Percentiles rank a stretch among this genome's conserved stretches.
Conservation (phyloP, 2,113 vertebrate species). For the Protobothrops mucrosquamatus region DNA sequence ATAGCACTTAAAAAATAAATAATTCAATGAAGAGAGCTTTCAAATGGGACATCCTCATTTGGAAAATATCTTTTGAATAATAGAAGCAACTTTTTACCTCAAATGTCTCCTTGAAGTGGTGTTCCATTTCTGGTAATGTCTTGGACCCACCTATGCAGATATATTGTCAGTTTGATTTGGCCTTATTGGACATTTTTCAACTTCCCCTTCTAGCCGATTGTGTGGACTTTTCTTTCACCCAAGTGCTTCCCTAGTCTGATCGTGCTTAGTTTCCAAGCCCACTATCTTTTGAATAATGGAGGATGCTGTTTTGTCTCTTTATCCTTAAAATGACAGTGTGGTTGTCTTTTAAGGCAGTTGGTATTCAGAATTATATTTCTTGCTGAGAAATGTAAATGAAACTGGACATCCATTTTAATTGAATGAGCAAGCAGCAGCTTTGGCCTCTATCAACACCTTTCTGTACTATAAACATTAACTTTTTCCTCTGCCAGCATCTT, state of each 20-base stretch:
- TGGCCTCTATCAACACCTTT: background rate
- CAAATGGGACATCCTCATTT: background rate
- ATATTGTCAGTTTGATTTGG: background rate
- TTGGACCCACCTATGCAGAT: background rate
- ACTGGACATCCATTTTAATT: background rate
- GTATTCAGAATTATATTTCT: background rate
- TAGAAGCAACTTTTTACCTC: background rate
- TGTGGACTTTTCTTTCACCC: background rate
- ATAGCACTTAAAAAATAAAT: constrained; percentile 26
- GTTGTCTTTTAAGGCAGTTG: background rate
- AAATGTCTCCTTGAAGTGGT: background rate
- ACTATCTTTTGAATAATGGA: constrained; percentile 4
- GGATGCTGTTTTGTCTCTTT: background rate
- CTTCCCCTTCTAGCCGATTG: background rate
- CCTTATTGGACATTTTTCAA: background rate
- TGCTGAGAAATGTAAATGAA: background rate
- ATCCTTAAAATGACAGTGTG: background rate
- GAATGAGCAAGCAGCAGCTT: background rate
- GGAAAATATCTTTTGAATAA: constrained; percentile 7
- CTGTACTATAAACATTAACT: background rate
- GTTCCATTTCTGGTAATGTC: background rate
- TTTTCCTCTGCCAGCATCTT: background rate
- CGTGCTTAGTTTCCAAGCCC: background rate
- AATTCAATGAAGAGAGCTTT: constrained; percentile 4
- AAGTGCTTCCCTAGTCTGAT: background rate